Evolutionary conservation across 2,888 invertebrate species (phyloP).

Genomic region (Drosophila atroscutellata): DNA sequence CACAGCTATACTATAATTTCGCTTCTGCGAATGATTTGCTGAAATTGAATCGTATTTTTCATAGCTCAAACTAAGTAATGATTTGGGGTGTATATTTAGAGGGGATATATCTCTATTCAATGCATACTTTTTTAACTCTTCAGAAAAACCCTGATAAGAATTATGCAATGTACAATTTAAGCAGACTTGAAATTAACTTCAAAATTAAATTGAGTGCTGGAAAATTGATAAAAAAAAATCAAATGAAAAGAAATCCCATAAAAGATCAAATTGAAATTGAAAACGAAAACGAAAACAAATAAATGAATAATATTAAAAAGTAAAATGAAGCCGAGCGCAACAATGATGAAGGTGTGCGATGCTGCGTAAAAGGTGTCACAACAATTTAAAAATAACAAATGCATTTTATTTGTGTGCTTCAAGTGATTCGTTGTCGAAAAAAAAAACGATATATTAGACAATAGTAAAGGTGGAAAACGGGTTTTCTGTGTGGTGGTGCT

Average conservation of each 20-base stretch:
- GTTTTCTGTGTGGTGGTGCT: background rate
- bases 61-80: background rate
- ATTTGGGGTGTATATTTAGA: background rate
- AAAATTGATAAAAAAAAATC: background rate
- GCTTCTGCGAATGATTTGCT: background rate
- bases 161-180: background rate
- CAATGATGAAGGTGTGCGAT: background rate
- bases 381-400: constrained; percentile 51
- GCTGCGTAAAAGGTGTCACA: constrained; percentile 11
- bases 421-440: constrained; percentile 49
- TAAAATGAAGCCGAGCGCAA: background rate
- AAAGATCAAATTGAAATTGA: background rate
- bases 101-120: background rate
- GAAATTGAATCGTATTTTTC: background rate
- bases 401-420: constrained; percentile 57
- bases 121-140: background rate
- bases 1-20: background rate
- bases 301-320: background rate
- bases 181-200: background rate
- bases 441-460: constrained; percentile 9
- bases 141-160: background rate
- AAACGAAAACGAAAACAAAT: background rate
- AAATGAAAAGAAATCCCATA: background rate
- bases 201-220: background rate
- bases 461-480: background rate